phyloP scores from a whole-genome alignment of 2,888 invertebrate genomes.

The Apamea crenata region DNA sequence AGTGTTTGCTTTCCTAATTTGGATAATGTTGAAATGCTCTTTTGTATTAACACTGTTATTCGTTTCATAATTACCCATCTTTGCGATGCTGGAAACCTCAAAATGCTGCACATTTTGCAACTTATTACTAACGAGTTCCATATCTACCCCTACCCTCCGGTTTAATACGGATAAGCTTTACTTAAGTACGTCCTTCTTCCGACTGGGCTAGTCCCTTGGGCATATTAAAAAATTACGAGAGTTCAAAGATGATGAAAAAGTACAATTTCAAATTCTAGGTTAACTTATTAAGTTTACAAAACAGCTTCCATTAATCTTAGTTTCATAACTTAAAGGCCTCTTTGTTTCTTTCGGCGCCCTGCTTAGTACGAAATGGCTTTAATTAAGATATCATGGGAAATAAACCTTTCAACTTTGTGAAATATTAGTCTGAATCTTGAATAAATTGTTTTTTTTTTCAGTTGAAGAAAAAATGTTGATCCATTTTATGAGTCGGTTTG shows the following conservation, averaged over 20 bases:
- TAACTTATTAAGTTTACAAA: conserved; percentile 83
- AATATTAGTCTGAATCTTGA: conserved; percentile 78
- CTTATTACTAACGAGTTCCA: background rate
- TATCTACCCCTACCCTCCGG: background rate
- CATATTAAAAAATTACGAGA: conserved; percentile 49
- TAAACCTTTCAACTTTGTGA: conserved; percentile 81
- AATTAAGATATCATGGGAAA: conserved; percentile 89
- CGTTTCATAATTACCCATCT: background rate
- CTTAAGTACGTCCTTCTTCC: background rate
- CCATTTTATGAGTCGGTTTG: background rate
- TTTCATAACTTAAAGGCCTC: conserved; percentile 81
- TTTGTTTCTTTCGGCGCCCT: conserved; percentile 81
- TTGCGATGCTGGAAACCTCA: background rate
- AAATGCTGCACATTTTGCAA: background rate
- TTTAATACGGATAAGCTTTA: background rate
- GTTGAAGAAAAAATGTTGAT: background rate
- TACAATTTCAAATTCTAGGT: conserved; percentile 68
- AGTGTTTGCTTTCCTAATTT: background rate
- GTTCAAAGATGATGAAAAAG: conserved; percentile 50
- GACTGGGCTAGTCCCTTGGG: background rate
- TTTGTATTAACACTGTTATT: background rate
- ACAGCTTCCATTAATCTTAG: conserved; percentile 86
- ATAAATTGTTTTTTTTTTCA: conserved; percentile 74
- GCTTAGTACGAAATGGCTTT: conserved; percentile 81
- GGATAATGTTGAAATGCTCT: background rate